These are phyloP conservation scores for Tribolium freemani DNA, from an alignment of 2,888 invertebrate genomes.

Conservation along the genomic window DNA sequence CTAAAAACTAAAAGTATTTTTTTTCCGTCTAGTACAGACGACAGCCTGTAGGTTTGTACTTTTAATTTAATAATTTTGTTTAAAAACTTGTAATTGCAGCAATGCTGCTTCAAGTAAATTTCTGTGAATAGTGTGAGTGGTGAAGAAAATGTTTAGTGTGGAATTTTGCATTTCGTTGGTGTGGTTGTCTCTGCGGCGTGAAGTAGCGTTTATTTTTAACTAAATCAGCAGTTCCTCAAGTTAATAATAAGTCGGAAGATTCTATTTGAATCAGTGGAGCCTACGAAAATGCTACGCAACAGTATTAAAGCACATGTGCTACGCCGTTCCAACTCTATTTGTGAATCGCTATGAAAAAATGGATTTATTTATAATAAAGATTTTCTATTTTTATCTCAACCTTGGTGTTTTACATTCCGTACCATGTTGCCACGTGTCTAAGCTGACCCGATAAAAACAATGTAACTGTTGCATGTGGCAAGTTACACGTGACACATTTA, in stretches of 20 bases:
- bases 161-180: not conserved
- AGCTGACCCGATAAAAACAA: conserved; percentile 58
- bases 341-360: conserved; percentile 62
- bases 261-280: conserved; percentile 51
- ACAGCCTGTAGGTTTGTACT: too few species aligned
- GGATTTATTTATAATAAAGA: conserved; percentile 68
- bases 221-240: conserved; percentile 44
- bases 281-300: conserved; percentile 52
- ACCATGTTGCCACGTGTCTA: conserved; percentile 62
- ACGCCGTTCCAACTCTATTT: conserved; percentile 56
- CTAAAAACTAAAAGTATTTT: too few species aligned
- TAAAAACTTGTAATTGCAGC: too few species aligned
- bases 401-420: conserved; percentile 66
- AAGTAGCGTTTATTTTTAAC: conserved; percentile 31
- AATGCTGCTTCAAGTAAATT: too few species aligned
- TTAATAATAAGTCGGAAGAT: conserved; percentile 52
- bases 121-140: too few species aligned
- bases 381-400: conserved; percentile 67
- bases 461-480: conserved; percentile 60
- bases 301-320: conserved; percentile 49
- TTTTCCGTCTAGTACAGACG: too few species aligned
- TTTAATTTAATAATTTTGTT: too few species aligned
- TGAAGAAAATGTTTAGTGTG: too few species aligned
- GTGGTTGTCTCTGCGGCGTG: conserved; percentile 1
- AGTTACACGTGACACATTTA: conserved; percentile 41